A percentile compares a stretch with the other conserved stretches of the same genome.
These are phyloP conservation scores for Polietes domitor DNA, from an alignment of 2,888 invertebrate genomes.

Conservation along the genomic window DNA sequence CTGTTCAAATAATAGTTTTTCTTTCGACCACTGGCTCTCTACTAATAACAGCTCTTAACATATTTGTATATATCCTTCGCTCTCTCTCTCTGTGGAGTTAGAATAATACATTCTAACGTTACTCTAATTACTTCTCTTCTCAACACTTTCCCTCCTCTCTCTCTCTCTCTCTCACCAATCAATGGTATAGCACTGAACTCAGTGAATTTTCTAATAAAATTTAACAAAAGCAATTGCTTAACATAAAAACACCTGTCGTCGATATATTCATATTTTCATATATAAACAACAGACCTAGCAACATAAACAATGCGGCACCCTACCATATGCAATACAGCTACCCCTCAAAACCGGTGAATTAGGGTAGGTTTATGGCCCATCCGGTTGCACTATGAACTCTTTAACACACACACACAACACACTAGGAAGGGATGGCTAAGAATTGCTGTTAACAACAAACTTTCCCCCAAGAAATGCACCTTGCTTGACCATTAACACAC, in stretches of 20 bases:
- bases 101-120: no score
- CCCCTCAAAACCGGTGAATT: slow-evolving; percentile 16
- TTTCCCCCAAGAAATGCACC: slow-evolving; percentile 49
- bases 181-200: no score
- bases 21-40: no score
- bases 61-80: no score
- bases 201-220: background rate
- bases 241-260: slow-evolving; percentile 56
- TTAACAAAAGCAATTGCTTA: background rate
- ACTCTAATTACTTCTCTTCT: no score
- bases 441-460: slow-evolving; percentile 18
- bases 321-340: background rate
- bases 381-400: background rate
- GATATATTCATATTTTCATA: background rate
- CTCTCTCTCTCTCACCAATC: no score
- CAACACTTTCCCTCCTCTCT: no score
- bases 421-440: background rate
- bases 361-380: slow-evolving; percentile 9
- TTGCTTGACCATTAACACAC: slow-evolving; percentile 60
- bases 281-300: slow-evolving; percentile 42
- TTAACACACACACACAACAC: background rate
- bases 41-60: no score
- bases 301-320: slow-evolving; percentile 43
- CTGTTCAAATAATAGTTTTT: no score
- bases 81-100: no score